Percentiles rank a stretch among this genome's conserved stretches.
phyloP scores from a whole-genome alignment of 1,140 invertebrate genomes.

The Conus ventricosus region DNA sequence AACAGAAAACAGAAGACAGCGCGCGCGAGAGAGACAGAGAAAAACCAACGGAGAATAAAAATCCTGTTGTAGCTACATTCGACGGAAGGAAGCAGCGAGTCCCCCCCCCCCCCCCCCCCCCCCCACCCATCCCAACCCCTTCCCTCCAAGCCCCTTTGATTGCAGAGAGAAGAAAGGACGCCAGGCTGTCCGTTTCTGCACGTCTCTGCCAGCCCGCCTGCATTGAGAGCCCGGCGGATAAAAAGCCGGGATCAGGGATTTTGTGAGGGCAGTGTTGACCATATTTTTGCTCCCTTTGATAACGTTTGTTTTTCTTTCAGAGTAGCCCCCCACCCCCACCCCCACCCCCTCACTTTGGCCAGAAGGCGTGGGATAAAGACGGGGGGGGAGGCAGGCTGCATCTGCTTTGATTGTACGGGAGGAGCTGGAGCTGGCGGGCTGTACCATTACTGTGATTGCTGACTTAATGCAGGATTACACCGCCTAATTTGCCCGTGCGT shows the following conservation, averaged over 20 bases:
- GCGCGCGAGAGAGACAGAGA: neutral
- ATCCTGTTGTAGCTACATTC: conserved; percentile 27
- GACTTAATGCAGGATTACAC: conserved; percentile 37
- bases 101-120: no score
- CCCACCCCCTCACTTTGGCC: neutral
- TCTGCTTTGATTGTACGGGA: conserved; percentile 32
- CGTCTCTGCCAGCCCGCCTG: neutral
- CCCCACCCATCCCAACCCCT: no score
- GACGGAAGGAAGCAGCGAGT: neutral
- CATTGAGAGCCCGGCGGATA: neutral
- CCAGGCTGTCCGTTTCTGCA: conserved; percentile 5
- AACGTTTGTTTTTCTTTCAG: conserved; percentile 35
- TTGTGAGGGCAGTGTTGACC: conserved; percentile 29
- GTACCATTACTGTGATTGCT: conserved; percentile 37
- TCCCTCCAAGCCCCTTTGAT: neutral
- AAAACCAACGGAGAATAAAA: neutral
- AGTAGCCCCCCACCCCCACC: neutral
- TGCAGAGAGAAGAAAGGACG: neutral
- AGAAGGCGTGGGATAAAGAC: conserved; percentile 2
- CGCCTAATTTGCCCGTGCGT: conserved; percentile 32
- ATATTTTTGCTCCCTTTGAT: conserved; percentile 34
- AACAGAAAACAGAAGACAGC: no score
- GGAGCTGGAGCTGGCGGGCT: neutral
- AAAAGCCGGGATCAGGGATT: conserved; percentile 32
- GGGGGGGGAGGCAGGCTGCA: conserved; percentile 10